A percentile compares a stretch with the other conserved stretches of the same genome.
Conservation (phyloP, 2,113 vertebrate genomes). For the Phylloscopus whistleri region DNA sequence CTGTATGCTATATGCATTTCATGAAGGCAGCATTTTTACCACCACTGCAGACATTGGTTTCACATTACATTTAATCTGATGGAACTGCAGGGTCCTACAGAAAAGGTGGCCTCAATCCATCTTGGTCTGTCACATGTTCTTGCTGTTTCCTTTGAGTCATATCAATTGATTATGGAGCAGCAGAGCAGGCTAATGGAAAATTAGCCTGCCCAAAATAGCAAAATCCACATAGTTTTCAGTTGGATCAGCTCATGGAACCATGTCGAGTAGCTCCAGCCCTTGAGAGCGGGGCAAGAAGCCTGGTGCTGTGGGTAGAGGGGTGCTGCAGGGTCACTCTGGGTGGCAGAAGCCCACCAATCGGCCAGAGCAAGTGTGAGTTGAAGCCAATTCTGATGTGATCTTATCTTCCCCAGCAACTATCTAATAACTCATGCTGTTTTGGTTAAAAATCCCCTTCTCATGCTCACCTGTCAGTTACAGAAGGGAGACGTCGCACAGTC, state of each 20-base stretch:
- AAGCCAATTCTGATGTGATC: not conserved
- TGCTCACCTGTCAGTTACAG: not conserved
- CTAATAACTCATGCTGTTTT: not conserved
- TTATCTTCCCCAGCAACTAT: not conserved
- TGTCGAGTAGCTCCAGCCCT: not conserved
- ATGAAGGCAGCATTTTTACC: not conserved
- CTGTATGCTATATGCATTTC: not conserved
- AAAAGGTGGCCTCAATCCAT: not conserved
- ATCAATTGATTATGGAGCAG: conserved; percentile 1
- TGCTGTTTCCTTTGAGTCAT: not conserved
- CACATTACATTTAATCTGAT: not conserved
- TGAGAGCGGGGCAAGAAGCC: accelerated
- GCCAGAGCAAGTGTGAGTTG: not conserved
- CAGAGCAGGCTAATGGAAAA: not conserved
- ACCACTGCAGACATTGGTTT: not conserved
- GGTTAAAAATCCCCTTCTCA: not conserved
- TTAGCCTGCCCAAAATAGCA: not conserved
- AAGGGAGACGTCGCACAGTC: accelerated
- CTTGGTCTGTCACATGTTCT: not conserved
- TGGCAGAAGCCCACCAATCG: not conserved
- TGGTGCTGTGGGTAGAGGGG: not conserved
- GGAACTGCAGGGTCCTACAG: not conserved
- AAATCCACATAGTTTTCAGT: not conserved
- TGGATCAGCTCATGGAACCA: not conserved
- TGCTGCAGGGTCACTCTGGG: not conserved